These are phyloP conservation scores for Salvelinus sp. DNA, from an alignment of 2,113 vertebrate species.

Conservation along the genomic window DNA sequence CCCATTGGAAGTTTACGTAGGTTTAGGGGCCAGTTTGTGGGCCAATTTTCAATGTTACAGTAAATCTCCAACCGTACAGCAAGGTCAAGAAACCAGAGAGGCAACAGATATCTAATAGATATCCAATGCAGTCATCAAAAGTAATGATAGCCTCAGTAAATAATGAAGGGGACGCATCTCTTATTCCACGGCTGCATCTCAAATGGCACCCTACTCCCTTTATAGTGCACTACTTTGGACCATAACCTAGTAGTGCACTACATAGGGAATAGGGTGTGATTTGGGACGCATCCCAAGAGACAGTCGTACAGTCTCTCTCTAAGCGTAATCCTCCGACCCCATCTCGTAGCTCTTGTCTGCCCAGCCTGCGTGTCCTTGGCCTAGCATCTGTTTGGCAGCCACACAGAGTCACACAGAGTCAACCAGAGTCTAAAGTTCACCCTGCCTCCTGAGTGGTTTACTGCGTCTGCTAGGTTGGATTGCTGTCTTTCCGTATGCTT, in stretches of 20 bases:
- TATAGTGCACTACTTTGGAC: neutral
- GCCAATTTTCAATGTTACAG: neutral
- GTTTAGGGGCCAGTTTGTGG: neutral
- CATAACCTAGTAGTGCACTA: too few species aligned
- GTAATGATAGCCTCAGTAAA: neutral
- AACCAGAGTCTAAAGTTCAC: conserved; percentile 38
- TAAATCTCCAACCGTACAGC: too few species aligned
- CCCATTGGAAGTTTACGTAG: neutral
- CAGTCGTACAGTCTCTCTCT: neutral
- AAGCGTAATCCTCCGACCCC: neutral
- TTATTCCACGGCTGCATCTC: neutral
- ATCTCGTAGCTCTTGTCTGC: conserved; percentile 26
- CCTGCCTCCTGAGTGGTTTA: conserved; percentile 37
- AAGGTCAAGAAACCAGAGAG: too few species aligned
- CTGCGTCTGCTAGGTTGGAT: neutral
- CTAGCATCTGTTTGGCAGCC: conserved; percentile 53
- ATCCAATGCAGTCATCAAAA: too few species aligned
- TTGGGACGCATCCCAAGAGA: too few species aligned
- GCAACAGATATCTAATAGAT: too few species aligned
- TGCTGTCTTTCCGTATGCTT: too few species aligned
- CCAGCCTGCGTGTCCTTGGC: conserved; percentile 38
- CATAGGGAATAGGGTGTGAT: too few species aligned
- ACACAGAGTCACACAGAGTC: conserved; percentile 19
- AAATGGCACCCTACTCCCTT: neutral
- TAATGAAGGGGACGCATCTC: neutral